A percentile compares a stretch with the other conserved stretches of the same genome.
Evolutionary conservation across 30 jellyfish, hydroid and myxozoan genomes (phyloP).

Genomic region (Turritopsis dohrnii): DNA sequence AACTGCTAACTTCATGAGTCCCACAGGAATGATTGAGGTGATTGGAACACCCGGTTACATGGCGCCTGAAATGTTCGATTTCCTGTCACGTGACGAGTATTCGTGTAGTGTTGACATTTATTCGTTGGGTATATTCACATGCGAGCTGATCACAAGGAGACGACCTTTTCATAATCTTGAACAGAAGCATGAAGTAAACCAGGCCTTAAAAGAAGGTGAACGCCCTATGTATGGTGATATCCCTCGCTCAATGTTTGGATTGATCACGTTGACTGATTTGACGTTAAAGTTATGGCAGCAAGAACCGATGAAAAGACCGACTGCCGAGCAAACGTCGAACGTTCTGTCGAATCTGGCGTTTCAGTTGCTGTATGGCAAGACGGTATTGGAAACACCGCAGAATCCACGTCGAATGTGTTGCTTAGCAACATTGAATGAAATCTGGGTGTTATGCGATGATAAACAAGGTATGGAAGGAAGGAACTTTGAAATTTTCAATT

Average conservation of each 20-base stretch:
- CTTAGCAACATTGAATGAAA: slow-evolving; percentile 31
- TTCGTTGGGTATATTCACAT: slow-evolving; percentile 77
- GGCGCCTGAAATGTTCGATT: slow-evolving; percentile 87
- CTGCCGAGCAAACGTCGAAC: slow-evolving; percentile 41
- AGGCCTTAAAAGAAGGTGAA: slow-evolving; percentile 50
- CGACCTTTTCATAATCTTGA: slow-evolving; percentile 66
- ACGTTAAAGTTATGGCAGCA: slow-evolving; percentile 69
- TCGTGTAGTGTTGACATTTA: slow-evolving; percentile 76
- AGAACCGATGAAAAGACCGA: slow-evolving; percentile 64
- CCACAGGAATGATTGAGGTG: slow-evolving; percentile 51
- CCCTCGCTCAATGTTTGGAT: slow-evolving; percentile 37
- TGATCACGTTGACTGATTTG: slow-evolving; percentile 61
- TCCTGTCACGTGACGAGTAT: slow-evolving; percentile 60
- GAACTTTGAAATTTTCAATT: too few relatives aligned
- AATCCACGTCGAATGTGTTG: slow-evolving; percentile 65
- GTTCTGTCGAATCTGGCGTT: slow-evolving; percentile 51
- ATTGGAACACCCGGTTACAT: slow-evolving; percentile 71
- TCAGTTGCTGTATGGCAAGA: slow-evolving; percentile 53
- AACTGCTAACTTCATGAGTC: slow-evolving; percentile 81
- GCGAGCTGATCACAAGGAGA: slow-evolving; percentile 58
- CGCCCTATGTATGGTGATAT: slow-evolving; percentile 67
- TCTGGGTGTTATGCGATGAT: slow-evolving; percentile 79
- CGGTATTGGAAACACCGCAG: slow-evolving; percentile 29
- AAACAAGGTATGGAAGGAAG: slow-evolving; percentile 22
- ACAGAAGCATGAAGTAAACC: slow-evolving; percentile 34